Evolutionary conservation across 2,888 invertebrate species (phyloP).

Genomic region (Clistopyga incitator): DNA sequence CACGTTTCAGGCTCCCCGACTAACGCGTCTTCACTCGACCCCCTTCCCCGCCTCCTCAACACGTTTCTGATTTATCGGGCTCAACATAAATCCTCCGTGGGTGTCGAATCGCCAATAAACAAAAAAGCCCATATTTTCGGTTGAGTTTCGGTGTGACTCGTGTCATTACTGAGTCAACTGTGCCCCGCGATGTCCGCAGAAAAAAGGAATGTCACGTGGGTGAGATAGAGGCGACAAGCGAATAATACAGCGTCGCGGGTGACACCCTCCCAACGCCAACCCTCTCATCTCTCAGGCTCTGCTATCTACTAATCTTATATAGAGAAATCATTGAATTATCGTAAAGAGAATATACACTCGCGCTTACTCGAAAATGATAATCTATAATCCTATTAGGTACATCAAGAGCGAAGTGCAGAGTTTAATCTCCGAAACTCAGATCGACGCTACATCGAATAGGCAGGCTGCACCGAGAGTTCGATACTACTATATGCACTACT

Average conservation of each 20-base stretch:
- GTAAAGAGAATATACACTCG: neutral
- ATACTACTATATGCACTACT: constrained; percentile 9
- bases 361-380: constrained; percentile 48
- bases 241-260: constrained; percentile 34
- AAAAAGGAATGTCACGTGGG: neutral
- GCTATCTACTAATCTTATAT: no score
- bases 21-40: constrained; percentile 61
- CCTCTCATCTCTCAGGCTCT: no score
- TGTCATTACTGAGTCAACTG: no score
- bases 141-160: constrained; percentile 19
- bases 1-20: constrained; percentile 56
- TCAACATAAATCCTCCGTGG: constrained; percentile 44
- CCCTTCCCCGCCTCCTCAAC: no score
- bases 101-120: constrained; percentile 34
- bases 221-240: constrained; percentile 17
- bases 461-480: constrained; percentile 11
- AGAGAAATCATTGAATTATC: neutral
- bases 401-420: constrained; percentile 50
- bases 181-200: neutral
- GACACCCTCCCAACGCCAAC: constrained; percentile 34
- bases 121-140: constrained; percentile 30
- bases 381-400: constrained; percentile 61
- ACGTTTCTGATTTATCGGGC: constrained; percentile 70
- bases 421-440: constrained; percentile 30
- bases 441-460: constrained; percentile 15